Evolutionary conservation across 2,113 vertebrate species (phyloP).

Genomic region (Coregonus clupeaformis): DNA sequence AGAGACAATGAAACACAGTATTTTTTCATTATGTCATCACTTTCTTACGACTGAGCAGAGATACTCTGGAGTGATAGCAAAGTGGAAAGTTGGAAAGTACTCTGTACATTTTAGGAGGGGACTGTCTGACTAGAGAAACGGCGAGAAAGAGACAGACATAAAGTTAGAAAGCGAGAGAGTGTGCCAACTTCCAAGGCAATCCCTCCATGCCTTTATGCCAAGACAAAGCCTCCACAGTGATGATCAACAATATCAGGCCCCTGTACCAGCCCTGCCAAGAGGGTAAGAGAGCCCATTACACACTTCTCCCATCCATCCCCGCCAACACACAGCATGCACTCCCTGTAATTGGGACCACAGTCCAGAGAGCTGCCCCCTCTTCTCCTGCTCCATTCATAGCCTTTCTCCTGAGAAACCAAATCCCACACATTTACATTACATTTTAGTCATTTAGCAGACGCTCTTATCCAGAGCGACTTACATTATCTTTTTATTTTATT

Average conservation of each 20-base stretch:
- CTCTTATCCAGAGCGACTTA: too few species aligned
- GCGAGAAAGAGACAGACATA: conserved; percentile 4
- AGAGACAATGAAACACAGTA: background rate
- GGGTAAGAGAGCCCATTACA: conserved; percentile 6
- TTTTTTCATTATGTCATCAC: background rate
- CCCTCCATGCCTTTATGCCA: too few species aligned
- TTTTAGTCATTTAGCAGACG: too few species aligned
- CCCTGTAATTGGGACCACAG: background rate
- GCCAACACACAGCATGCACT: background rate
- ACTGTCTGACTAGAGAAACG: background rate
- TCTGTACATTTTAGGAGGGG: background rate
- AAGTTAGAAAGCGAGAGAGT: background rate
- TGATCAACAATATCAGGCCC: background rate
- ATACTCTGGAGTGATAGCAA: background rate
- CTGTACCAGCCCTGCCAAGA: background rate
- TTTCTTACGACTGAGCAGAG: conserved; percentile 15
- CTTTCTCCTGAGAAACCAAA: conserved; percentile 8
- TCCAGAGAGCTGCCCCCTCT: background rate
- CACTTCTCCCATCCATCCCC: background rate
- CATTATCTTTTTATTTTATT: too few species aligned
- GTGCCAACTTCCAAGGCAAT: background rate
- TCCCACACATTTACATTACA: too few species aligned
- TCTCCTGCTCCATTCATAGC: too few species aligned
- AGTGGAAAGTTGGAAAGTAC: background rate
- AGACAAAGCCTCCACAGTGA: too few species aligned